phyloP scores from a whole-genome alignment of 1,140 invertebrate species.

The Solenopsis invicta region DNA sequence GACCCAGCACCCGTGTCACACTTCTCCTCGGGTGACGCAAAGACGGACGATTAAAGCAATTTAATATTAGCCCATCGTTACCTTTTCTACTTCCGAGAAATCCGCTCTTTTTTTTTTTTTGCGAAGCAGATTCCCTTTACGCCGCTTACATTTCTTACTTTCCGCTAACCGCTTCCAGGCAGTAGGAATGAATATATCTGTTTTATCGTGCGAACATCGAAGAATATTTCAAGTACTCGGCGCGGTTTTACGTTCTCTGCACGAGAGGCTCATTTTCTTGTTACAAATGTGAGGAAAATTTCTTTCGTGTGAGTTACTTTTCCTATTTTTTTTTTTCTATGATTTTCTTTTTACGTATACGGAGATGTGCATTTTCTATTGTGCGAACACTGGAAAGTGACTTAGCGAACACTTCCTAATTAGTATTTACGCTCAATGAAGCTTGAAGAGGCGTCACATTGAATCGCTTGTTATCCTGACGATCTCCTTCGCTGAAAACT shows the following conservation, averaged over 20 bases:
- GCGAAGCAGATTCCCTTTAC: slow-evolving; percentile 20
- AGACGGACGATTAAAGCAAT: slow-evolving; percentile 31
- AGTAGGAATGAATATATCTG: slow-evolving; percentile 21
- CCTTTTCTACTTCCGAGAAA: not conserved
- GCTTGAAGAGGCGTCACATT: not conserved
- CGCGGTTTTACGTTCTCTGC: slow-evolving; percentile 38
- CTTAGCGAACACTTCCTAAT: not conserved
- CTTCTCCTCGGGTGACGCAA: slow-evolving; percentile 29
- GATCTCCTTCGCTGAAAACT: not conserved
- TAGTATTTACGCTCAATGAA: slow-evolving; percentile 36
- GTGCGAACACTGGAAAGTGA: slow-evolving; percentile 19
- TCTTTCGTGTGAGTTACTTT: slow-evolving; percentile 45
- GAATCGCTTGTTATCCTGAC: not conserved
- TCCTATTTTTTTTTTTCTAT: slow-evolving; percentile 19
- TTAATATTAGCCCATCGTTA: slow-evolving; percentile 37
- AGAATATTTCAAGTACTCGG: slow-evolving; percentile 26
- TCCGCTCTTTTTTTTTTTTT: not conserved
- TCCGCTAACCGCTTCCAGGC: slow-evolving; percentile 25
- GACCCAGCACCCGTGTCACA: not conserved
- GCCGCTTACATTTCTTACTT: slow-evolving; percentile 20
- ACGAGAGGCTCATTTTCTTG: slow-evolving; percentile 39
- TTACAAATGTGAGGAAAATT: slow-evolving; percentile 34
- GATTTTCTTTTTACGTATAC: slow-evolving; percentile 41
- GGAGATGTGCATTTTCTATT: slow-evolving; percentile 14
- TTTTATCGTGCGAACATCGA: slow-evolving; percentile 52